phyloP scores from a whole-genome alignment of 2,888 invertebrate genomes.

The Xestia ashworthii region DNA sequence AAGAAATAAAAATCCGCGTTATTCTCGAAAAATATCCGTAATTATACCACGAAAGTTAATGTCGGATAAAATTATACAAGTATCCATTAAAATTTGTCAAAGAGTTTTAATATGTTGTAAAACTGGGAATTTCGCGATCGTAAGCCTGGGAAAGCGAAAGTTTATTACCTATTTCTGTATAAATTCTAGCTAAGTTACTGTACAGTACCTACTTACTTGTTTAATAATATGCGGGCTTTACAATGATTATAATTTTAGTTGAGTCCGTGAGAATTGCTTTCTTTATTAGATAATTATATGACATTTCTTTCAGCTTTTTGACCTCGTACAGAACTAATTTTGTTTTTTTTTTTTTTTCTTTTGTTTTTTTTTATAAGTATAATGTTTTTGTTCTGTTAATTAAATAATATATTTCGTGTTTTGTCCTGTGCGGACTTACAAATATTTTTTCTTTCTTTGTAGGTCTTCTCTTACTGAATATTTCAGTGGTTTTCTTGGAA shows the following conservation, averaged over 20 bases:
- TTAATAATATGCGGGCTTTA: slow-evolving; percentile 48
- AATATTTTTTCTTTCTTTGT: no score
- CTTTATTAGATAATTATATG: neutral
- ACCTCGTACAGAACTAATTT: no score
- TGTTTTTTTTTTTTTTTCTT: no score
- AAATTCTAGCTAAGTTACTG: slow-evolving; percentile 62
- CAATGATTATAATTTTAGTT: slow-evolving; percentile 22
- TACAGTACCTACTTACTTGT: slow-evolving; percentile 37
- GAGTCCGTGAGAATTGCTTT: slow-evolving; percentile 30
- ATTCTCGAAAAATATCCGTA: slow-evolving; percentile 51
- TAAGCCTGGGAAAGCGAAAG: slow-evolving; percentile 63
- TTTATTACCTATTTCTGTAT: slow-evolving; percentile 63
- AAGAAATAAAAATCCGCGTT: slow-evolving; percentile 43
- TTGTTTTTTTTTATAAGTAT: no score
- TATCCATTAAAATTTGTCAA: slow-evolving; percentile 72
- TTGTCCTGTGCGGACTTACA: no score
- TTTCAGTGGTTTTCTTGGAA: neutral
- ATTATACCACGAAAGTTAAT: slow-evolving; percentile 66
- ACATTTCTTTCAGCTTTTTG: no score
- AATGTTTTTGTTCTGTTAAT: no score
- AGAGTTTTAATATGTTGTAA: slow-evolving; percentile 74
- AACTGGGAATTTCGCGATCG: slow-evolving; percentile 61
- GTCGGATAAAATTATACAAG: slow-evolving; percentile 71
- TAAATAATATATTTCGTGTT: no score
- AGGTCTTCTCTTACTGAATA: neutral